Base-by-base conservation (phyloP, 35 echinoderm and acorn worm genomes). In the Ophioderma brevispina region DNA sequence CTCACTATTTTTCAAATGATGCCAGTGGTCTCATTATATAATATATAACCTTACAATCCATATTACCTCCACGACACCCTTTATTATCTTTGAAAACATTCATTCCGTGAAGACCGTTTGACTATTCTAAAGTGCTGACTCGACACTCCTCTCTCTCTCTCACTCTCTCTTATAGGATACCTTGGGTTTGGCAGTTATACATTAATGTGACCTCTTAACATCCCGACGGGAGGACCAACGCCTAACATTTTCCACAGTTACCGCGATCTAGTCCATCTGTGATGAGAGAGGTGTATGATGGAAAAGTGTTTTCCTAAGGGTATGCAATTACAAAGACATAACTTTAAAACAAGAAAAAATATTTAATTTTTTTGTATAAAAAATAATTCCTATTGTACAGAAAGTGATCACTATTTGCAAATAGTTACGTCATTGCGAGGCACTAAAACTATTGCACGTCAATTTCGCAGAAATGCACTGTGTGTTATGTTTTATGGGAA, bases 231-330 rank as follows among this genome's bases (percentile, higher is more conserved):
- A 84, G 33, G 76, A 77, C 35, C 90, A 82, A 1, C 39, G 83
- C 32, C 63, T 88, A n/a, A 36, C 76, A 93, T 76, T 96, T 96
- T 40, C 49, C 34, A 21, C 56, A 63, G 0, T 39, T 89, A 13
- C 87, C 87, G 28, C 37, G 49, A 21, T 76, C 70, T 34, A 76
- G 89, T 5, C 85, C 86, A 36, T 81, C 90, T n/a, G 86, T 96
- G 46, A 82, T 86, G 39, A 87, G 93, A 40, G 37, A 64, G 25
- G 77, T 76, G 42, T 36, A 89, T 59, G 87, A 76, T 40, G 78
- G 77, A 15, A 82, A 64, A 23, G 37, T 96, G 17, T 39, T 96
- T 13, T 85, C 93, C n/a, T n/a, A n/a, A n/a, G n/a, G n/a, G n/a
- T n/a, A n/a, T n/a, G n/a, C n/a, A n/a, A n/a, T n/a, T n/a, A n/a